Base-by-base conservation (phyloP, 2,113 vertebrate genomes). In the Monarcha castaneiventris region DNA sequence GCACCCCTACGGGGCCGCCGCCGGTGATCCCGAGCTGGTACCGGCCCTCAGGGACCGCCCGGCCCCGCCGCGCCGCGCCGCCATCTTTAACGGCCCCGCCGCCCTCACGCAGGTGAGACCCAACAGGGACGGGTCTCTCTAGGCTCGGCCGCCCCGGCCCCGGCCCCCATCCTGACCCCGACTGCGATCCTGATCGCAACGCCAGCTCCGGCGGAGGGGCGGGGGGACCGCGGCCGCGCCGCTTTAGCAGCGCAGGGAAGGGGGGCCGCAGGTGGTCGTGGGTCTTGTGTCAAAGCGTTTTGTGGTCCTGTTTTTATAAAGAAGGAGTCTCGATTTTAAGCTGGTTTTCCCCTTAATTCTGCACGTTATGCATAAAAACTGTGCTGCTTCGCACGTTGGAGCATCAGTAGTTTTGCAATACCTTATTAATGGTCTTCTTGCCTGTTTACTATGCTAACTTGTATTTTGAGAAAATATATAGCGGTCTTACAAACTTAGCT, bases 381-480 rank as follows among this genome's bases (percentile, higher is more conserved):
- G 32, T 17, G 52, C 48, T 1, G 11, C 51, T 48, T 62, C 11
- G 11, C 26, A 17, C 39, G 1, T 12, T 58, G 56, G 22, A 87
- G 44, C 25, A 4, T 13, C 8, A 3, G 51, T 51, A 12, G n/a
- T 26, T 46, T 62, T 56, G 30, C 30, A 69, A 6, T 56, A 55
- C 54, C 49, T 91, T 95, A 87, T 91, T 94, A 93, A 93, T 84
- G 84, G 33, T 15, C 11, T 64, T 84, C 73, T 23, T 71, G 51
- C 22, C 63, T 52, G 35, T 95, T 72, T 91, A 52, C 91, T 94
- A 94, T 30, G 37, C 87, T 95, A 97, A 94, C 87, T 95, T 87
- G 72, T 89, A 30, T 96, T 95, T 95, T 93, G 87, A 89, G 71
- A 73, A 92, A 90, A 96, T 85, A 95, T 74, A 91, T 96, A 67